phyloP scores from a whole-genome alignment of 2,113 vertebrate species.

The Dissostichus mawsoni region DNA sequence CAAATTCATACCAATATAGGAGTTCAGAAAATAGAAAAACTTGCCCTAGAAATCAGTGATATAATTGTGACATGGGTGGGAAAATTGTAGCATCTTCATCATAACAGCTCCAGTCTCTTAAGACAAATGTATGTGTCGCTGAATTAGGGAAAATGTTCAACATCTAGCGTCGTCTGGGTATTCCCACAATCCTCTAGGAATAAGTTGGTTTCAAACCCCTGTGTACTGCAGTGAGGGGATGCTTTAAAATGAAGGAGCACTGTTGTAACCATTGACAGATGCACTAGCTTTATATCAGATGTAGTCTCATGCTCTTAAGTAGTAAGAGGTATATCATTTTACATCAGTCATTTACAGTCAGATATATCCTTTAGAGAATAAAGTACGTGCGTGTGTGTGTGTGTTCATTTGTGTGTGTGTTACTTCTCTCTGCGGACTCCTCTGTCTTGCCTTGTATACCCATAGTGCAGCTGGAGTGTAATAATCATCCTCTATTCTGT shows the following conservation, averaged over 20 bases:
- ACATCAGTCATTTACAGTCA: slow-evolving; percentile 17
- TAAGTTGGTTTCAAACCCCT: neutral
- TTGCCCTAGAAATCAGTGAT: neutral
- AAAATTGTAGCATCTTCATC: neutral
- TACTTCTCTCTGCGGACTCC: slow-evolving; percentile 30
- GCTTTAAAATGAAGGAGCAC: neutral
- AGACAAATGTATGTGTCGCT: too few species aligned
- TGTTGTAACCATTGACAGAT: neutral
- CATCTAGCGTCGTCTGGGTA: neutral
- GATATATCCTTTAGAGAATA: slow-evolving; percentile 9
- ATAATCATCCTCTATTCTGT: slow-evolving; percentile 65
- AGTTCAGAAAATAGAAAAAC: neutral
- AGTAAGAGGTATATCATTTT: slow-evolving; percentile 5
- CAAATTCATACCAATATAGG: neutral
- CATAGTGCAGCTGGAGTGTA: slow-evolving; percentile 43
- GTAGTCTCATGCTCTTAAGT: neutral
- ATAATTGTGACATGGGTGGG: neutral
- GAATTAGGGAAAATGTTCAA: neutral
- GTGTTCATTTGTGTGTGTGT: slow-evolving; percentile 4
- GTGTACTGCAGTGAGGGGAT: neutral
- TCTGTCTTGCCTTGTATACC: slow-evolving; percentile 47
- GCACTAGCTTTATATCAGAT: neutral
- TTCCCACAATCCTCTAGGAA: neutral
- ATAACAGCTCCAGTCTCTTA: too few species aligned
- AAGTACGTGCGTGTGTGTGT: neutral